Conservation (phyloP, 2,113 vertebrate species). For the Patagioenas fasciata region DNA sequence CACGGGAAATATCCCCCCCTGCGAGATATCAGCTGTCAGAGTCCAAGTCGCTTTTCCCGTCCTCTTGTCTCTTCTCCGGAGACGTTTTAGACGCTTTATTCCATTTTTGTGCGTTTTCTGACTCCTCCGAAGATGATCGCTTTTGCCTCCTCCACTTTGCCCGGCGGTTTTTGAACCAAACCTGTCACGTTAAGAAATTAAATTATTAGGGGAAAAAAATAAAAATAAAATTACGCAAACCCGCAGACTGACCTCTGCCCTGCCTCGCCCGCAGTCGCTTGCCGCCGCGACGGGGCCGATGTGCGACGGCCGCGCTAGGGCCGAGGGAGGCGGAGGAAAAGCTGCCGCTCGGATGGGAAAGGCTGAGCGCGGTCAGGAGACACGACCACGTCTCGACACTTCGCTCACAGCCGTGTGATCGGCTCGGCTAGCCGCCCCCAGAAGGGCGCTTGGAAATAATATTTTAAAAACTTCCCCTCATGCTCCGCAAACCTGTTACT, state of each 20-base stretch:
- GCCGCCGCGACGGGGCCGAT: not conserved
- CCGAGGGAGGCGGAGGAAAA: not conserved
- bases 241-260: fast-evolving
- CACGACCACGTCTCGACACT: not conserved
- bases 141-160: slow-evolving; percentile 98
- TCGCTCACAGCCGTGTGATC: not conserved
- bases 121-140: slow-evolving; percentile 94
- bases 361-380: no score
- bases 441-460: not conserved
- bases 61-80: slow-evolving; percentile 85
- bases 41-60: slow-evolving; percentile 91
- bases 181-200: slow-evolving; percentile 71
- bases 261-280: not conserved
- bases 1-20: not conserved
- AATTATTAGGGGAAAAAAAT: not conserved
- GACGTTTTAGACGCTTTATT: slow-evolving; percentile 85
- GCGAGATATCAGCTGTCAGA: slow-evolving; percentile 91
- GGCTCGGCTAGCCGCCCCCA: not conserved
- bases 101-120: slow-evolving; percentile 94
- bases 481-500: not conserved
- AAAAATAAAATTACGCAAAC: not conserved
- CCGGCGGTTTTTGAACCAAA: slow-evolving; percentile 99
- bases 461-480: not conserved
- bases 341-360: not conserved
- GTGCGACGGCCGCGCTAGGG: not conserved